Evolutionary conservation across 1,140 invertebrate species (phyloP).

Genomic region (Cydia fagiglandana): DNA sequence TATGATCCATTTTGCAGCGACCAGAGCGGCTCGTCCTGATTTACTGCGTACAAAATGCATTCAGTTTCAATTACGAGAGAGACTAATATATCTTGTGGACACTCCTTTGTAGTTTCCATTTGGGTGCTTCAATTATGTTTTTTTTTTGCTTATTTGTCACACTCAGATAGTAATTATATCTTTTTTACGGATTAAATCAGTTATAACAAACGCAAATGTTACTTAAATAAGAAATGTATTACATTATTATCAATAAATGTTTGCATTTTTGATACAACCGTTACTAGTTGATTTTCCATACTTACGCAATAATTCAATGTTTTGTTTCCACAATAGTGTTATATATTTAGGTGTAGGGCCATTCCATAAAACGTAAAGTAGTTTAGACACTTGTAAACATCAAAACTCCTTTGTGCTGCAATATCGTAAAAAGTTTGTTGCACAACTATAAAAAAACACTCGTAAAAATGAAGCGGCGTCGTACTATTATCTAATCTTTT

Average conservation of each 20-base stretch:
- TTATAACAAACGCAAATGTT: too few relatives aligned
- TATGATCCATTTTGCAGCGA: slow-evolving; percentile 36
- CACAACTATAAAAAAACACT: slow-evolving; percentile 14
- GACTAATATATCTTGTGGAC: slow-evolving; percentile 1
- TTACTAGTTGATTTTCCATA: not conserved
- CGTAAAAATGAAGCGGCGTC: slow-evolving; percentile 1
- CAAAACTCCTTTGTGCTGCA: slow-evolving; percentile 14
- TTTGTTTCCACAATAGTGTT: not conserved
- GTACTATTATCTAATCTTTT: slow-evolving; percentile 14
- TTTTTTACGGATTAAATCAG: too few relatives aligned
- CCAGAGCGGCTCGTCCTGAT: slow-evolving; percentile 21
- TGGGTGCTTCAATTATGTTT: not conserved
- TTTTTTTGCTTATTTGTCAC: too few relatives aligned
- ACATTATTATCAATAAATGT: too few relatives aligned
- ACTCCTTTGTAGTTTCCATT: not conserved
- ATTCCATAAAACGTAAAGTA: not conserved
- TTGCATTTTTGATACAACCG: too few relatives aligned
- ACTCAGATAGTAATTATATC: too few relatives aligned
- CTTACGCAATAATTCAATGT: not conserved
- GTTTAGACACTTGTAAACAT: not conserved
- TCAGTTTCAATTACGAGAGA: slow-evolving; percentile 22
- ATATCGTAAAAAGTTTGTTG: slow-evolving; percentile 3
- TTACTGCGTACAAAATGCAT: slow-evolving; percentile 29
- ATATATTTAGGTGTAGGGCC: not conserved
- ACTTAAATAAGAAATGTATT: too few relatives aligned